A percentile compares a stretch with the other conserved stretches of the same genome.
These are phyloP conservation scores for Ceratina australensis DNA, from an alignment of 1,140 invertebrate genomes.

Conservation along the genomic window DNA sequence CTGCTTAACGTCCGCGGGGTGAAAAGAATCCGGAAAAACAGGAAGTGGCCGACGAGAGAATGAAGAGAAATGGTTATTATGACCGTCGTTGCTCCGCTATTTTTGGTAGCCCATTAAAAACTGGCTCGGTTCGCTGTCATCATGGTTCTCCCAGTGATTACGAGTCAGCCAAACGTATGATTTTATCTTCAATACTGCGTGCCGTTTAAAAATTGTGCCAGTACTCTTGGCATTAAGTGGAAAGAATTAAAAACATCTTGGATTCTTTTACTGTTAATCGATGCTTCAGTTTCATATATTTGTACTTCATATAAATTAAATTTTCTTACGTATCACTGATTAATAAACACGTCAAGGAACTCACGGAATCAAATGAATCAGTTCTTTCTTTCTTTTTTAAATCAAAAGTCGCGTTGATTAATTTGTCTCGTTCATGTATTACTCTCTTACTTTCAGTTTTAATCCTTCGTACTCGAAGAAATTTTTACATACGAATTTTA, in stretches of 20 bases:
- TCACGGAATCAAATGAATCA: background rate
- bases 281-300: too few species aligned
- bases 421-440: too few species aligned
- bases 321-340: too few species aligned
- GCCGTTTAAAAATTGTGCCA: background rate
- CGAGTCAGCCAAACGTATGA: background rate
- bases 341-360: background rate
- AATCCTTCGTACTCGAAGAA: too few species aligned
- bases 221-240: too few species aligned
- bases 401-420: background rate
- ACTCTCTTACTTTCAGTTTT: too few species aligned
- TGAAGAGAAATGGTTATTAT: constrained; percentile 1
- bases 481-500: too few species aligned
- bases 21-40: constrained; percentile 1
- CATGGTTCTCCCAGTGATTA: background rate
- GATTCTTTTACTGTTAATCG: too few species aligned
- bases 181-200: background rate
- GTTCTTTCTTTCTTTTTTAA: background rate
- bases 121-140: background rate
- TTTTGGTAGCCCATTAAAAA: background rate
- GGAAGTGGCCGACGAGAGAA: background rate
- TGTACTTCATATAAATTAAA: too few species aligned
- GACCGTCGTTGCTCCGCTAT: background rate
- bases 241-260: too few species aligned
- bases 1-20: constrained; percentile 4